A percentile compares a stretch with the other conserved stretches of the same genome.
Conservation (phyloP, 2,888 invertebrate species). For the Idaea biselata region DNA sequence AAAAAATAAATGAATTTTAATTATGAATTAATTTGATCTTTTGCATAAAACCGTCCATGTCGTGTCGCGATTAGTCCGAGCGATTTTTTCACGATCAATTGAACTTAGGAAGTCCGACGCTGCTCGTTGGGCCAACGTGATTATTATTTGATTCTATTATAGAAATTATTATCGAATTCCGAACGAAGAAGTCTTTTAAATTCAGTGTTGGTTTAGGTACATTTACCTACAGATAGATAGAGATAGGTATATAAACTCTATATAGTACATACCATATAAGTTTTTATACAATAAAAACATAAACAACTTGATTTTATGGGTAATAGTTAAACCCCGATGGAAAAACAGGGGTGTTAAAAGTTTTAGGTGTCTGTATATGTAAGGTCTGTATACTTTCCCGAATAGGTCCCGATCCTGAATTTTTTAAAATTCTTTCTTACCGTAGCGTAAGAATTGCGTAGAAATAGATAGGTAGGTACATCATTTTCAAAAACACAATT, state of each 20-base stretch:
- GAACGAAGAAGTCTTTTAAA: not conserved
- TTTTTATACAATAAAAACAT: too few relatives aligned
- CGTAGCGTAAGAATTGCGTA: too few relatives aligned
- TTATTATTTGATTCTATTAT: constrained; percentile 73
- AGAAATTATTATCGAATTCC: constrained; percentile 12
- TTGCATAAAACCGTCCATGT: constrained; percentile 39
- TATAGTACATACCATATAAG: not conserved
- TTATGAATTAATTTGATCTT: constrained; percentile 8
- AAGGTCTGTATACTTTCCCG: too few relatives aligned
- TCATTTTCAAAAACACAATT: too few relatives aligned
- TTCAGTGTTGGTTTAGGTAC: not conserved
- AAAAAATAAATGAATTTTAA: too few relatives aligned
- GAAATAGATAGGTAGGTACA: too few relatives aligned
- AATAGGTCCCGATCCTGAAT: too few relatives aligned
- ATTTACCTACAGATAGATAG: not conserved
- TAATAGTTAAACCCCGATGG: too few relatives aligned
- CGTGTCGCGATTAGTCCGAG: constrained; percentile 67
- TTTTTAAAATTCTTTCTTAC: too few relatives aligned
- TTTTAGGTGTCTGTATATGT: not conserved
- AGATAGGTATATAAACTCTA: too few relatives aligned
- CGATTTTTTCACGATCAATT: constrained; percentile 74
- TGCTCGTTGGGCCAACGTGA: constrained; percentile 41
- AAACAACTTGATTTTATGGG: too few relatives aligned
- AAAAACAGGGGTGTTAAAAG: too few relatives aligned
- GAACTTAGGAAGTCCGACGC: constrained; percentile 66